Percentiles rank a stretch among this genome's conserved stretches.
phyloP scores from a whole-genome alignment of 2,797 vertebrate genomes.

The Sus cebifrons region DNA sequence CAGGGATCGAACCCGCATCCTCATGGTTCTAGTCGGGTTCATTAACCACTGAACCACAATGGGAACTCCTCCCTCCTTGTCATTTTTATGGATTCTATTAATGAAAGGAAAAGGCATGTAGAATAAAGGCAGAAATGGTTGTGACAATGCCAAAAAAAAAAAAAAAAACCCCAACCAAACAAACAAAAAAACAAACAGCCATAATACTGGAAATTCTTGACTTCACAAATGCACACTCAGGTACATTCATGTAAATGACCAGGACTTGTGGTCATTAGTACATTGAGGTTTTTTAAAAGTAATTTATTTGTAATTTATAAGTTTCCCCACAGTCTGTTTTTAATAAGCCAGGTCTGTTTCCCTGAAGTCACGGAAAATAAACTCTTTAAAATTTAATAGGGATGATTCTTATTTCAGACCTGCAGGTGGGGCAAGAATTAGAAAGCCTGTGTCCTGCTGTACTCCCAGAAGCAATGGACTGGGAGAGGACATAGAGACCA shows the following conservation, averaged over 20 bases:
- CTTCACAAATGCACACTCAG: not conserved
- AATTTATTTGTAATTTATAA: not conserved
- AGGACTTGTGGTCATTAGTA: not conserved
- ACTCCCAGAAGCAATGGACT: not conserved
- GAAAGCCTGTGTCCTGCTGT: not conserved
- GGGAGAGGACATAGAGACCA: not conserved
- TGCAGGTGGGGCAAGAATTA: not conserved
- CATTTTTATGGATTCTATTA: slow-evolving; percentile 45
- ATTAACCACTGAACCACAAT: no score
- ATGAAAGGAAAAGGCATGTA: slow-evolving; percentile 49
- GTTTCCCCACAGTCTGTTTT: slow-evolving; percentile 29
- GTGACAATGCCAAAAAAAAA: not conserved
- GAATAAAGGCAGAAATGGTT: slow-evolving; percentile 9
- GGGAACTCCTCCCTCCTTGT: no score
- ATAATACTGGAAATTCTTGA: not conserved
- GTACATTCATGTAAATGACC: not conserved
- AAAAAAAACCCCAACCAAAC: no score
- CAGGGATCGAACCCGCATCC: no score
- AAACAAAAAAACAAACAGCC: no score
- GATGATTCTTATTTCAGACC: slow-evolving; percentile 31
- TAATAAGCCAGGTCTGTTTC: slow-evolving; percentile 4
- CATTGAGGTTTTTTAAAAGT: slow-evolving; percentile 15
- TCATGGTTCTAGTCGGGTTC: no score
- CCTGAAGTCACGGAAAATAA: not conserved
- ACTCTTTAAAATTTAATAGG: slow-evolving; percentile 43